Percentiles rank a stretch among this genome's conserved stretches.
Evolutionary conservation across 2,113 vertebrate species (phyloP).

Genomic region (Hemichromis elongatus): DNA sequence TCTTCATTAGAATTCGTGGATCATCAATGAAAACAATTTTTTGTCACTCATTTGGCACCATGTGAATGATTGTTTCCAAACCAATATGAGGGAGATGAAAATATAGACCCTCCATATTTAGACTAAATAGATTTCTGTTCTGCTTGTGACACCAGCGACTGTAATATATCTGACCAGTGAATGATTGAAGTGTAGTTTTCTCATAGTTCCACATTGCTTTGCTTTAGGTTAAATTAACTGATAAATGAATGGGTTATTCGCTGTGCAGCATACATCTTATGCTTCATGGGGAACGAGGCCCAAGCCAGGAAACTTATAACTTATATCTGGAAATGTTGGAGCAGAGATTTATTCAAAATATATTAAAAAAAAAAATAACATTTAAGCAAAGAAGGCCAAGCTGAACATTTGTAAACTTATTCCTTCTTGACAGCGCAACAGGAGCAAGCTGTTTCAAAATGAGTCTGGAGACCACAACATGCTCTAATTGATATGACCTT

Average conservation of each 20-base stretch:
- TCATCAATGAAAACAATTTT: constrained; percentile 66
- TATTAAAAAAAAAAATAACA: neutral
- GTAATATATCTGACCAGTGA: constrained; percentile 6
- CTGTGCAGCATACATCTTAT: neutral
- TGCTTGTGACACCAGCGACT: neutral
- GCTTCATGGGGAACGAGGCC: neutral
- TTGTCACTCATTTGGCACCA: constrained; percentile 51
- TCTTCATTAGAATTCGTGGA: constrained; percentile 63
- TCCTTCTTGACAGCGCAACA: constrained; percentile 54
- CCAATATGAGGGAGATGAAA: constrained; percentile 26
- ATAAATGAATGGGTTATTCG: neutral
- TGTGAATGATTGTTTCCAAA: constrained; percentile 52
- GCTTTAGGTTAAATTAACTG: neutral
- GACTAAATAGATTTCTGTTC: constrained; percentile 13
- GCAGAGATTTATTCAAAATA: neutral
- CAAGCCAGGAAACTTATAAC: neutral
- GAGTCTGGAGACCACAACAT: constrained; percentile 77
- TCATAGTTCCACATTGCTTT: neutral
- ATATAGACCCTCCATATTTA: constrained; percentile 32
- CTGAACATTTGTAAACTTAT: constrained; percentile 49
- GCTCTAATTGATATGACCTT: constrained; percentile 83
- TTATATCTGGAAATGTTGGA: neutral
- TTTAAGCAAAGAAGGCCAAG: constrained; percentile 21
- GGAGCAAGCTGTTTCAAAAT: constrained; percentile 74
- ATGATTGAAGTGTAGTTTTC: neutral